Base-by-base conservation (phyloP, 2,888 invertebrate species). In the Antheraea yamamai region DNA sequence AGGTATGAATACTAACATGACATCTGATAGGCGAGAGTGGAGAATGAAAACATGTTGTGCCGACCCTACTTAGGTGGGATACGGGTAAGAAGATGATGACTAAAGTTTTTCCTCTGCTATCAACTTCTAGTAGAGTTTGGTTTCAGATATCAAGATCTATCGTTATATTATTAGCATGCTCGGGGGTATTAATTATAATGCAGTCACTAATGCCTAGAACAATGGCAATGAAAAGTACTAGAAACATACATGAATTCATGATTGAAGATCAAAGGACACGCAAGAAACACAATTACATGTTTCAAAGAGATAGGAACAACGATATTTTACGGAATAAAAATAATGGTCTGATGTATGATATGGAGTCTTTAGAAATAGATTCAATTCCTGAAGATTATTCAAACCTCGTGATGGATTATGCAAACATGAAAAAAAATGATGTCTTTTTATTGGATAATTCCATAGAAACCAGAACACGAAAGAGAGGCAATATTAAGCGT, bases 381-480 rank as follows among this genome's bases (percentile, higher is more conserved):
- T 78, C 84, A 1, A 88, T 84, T 30, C 83, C 89, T 3, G 90
- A 91, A 76, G 90, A 90, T 73, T 79, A 92, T n/a, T 89, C 93
- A 2, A 89, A 89, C 2, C 85, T 92, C 18, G 89, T 93, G 3
- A 88, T 90, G 10, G 94, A 94, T 80, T 92, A 94, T 78, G 93
- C 92, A 2, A 92, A 94, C 76, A 90, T 92, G 91, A 92, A 93
- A 66, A 82, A 91, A 74, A 91, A 94, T 75, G 92, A 94, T 76
- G 91, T 93, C 2, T 89, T 93, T 76, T 82, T 93, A 73, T 80
- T 93, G 58, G 94, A 94, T 78, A 91, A 95, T 78, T 93, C 94
- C 7, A 89, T 93, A 14, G 90, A 94, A 84, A 94, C 94, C 0
- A 87, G 92, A 76, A 92, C 93, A 10, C 87, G 90, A 30, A 93